Conservation (phyloP, 2,888 invertebrate species). For the Phytoseiulus persimilis region DNA sequence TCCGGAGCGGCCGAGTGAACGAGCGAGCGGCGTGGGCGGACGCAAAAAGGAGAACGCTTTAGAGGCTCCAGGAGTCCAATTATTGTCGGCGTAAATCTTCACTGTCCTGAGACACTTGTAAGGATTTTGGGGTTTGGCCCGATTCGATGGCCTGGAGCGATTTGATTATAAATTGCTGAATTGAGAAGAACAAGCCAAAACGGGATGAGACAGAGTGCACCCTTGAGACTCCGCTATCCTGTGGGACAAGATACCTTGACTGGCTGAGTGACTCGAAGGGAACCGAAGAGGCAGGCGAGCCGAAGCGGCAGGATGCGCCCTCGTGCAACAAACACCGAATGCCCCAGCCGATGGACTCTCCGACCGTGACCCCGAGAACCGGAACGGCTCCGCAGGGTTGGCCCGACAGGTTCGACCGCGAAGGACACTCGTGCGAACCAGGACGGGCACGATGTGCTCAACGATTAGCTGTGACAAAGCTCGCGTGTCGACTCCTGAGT, state of each 20-base stretch:
- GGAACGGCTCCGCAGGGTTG: no score
- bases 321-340: no score
- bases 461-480: no score
- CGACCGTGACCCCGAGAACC: no score
- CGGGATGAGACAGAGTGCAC: conserved; percentile 28
- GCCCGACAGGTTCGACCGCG: no score
- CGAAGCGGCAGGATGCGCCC: neutral
- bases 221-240: conserved; percentile 9
- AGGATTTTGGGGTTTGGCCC: conserved; percentile 26
- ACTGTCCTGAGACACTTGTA: conserved; percentile 35
- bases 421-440: no score
- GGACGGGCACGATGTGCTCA: no score
- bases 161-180: conserved; percentile 39
- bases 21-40: neutral
- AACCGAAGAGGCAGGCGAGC: neutral
- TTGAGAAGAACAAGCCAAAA: conserved; percentile 22
- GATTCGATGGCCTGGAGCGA: conserved; percentile 32
- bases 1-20: neutral
- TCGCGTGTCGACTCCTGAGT: neutral
- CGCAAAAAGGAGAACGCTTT: neutral
- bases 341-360: no score
- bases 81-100: conserved; percentile 37
- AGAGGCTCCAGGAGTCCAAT: conserved; percentile 23
- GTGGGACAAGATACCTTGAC: neutral
- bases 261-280: neutral